These are phyloP conservation scores for Dynastes maya DNA, from an alignment of 2,888 invertebrate species.

Conservation along the genomic window DNA sequence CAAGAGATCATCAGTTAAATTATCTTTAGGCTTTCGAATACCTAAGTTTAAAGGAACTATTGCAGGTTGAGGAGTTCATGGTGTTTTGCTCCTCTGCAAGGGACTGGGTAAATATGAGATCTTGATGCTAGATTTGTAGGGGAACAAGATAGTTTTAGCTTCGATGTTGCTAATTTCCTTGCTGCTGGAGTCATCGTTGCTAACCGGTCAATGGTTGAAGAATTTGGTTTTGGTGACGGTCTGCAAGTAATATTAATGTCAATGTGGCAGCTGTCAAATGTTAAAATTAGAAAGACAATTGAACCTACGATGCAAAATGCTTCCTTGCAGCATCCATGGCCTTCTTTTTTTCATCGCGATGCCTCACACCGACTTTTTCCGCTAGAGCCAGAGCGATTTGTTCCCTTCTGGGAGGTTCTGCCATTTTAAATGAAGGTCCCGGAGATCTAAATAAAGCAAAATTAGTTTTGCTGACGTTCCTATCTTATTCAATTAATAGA, in stretches of 20 bases:
- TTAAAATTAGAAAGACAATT: slow-evolving; percentile 4
- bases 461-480: background rate
- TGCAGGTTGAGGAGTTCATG: slow-evolving; percentile 66
- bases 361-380: slow-evolving; percentile 88
- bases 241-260: slow-evolving; percentile 59
- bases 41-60: slow-evolving; percentile 70
- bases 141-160: slow-evolving; percentile 69
- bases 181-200: slow-evolving; percentile 97
- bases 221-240: slow-evolving; percentile 74
- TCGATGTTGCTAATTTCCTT: slow-evolving; percentile 84
- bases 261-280: background rate
- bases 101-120: slow-evolving; percentile 75
- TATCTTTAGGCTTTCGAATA: slow-evolving; percentile 69
- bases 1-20: slow-evolving; percentile 88
- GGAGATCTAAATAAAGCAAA: slow-evolving; percentile 71
- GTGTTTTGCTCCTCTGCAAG: slow-evolving; percentile 60
- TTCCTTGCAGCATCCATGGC: slow-evolving; percentile 81
- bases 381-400: slow-evolving; percentile 86
- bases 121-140: slow-evolving; percentile 71
- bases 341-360: slow-evolving; percentile 80
- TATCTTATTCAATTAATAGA: slow-evolving; percentile 54
- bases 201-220: slow-evolving; percentile 83
- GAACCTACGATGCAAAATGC: slow-evolving; percentile 76
- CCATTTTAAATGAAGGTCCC: slow-evolving; percentile 89
- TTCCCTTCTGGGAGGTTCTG: slow-evolving; percentile 88